A percentile compares a stretch with the other conserved stretches of the same genome.
Conservation (phyloP, 2,797 vertebrate species). For the Platyrinchus mystaceus region DNA sequence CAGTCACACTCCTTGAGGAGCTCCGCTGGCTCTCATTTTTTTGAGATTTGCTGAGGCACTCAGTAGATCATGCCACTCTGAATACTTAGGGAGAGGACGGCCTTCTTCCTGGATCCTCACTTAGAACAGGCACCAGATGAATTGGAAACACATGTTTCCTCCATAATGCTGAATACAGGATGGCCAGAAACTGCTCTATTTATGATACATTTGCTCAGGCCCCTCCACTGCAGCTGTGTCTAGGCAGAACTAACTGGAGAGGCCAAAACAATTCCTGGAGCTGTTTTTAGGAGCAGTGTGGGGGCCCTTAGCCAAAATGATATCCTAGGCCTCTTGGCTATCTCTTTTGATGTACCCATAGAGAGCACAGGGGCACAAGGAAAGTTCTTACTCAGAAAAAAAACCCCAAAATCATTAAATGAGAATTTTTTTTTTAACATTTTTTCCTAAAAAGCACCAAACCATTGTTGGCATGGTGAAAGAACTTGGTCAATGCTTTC, state of each 20-base stretch:
- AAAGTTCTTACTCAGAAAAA: not conserved
- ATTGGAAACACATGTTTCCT: not conserved
- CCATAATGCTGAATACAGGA: not conserved
- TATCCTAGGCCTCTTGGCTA: not conserved
- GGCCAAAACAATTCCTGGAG: not conserved
- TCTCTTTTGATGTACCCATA: not conserved
- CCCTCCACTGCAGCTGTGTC: not conserved
- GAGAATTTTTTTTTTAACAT: fast-evolving
- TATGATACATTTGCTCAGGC: not conserved
- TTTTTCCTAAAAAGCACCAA: not conserved
- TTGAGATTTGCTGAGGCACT: not conserved
- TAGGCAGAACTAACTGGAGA: not conserved
- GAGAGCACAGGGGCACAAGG: not conserved
- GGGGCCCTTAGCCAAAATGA: not conserved
- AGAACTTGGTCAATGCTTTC: not conserved
- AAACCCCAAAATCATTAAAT: not conserved
- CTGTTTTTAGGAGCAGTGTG: not conserved
- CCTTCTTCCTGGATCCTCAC: not conserved
- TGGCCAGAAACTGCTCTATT: not conserved
- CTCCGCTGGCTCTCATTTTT: not conserved
- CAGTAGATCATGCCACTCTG: not conserved
- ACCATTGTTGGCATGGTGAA: not conserved
- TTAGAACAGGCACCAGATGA: not conserved
- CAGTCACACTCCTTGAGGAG: fast-evolving
- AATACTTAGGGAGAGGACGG: not conserved